Conservation (phyloP, 2,113 vertebrate genomes). For the Tenrec ecaudatus region DNA sequence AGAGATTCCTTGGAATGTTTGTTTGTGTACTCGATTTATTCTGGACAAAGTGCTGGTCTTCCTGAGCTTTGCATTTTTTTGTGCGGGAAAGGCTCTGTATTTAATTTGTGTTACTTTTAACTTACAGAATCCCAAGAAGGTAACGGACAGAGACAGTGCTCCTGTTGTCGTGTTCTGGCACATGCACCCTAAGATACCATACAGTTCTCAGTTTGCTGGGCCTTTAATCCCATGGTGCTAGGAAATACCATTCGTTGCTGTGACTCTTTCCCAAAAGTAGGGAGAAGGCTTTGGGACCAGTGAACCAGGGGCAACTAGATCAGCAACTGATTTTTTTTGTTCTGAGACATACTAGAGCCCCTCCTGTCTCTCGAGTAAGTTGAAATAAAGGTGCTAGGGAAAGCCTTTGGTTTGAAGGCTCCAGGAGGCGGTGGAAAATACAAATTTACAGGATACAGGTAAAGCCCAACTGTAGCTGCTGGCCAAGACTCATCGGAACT, state of each 20-base stretch:
- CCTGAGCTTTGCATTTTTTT: slow-evolving; percentile 50
- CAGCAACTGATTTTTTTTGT: slow-evolving; percentile 45
- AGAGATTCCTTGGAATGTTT: slow-evolving; percentile 24
- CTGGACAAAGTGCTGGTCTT: slow-evolving; percentile 67
- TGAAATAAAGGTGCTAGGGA: slow-evolving; percentile 69
- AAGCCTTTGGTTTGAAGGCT: slow-evolving; percentile 57
- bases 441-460: slow-evolving; percentile 41
- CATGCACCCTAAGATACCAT: slow-evolving; percentile 34
- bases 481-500: slow-evolving; percentile 64
- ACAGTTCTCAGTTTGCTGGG: slow-evolving; percentile 42
- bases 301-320: slow-evolving; percentile 28
- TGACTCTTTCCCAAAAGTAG: slow-evolving; percentile 45
- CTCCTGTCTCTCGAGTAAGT: slow-evolving; percentile 51
- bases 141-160: slow-evolving; percentile 49
- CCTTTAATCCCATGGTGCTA: slow-evolving; percentile 67
- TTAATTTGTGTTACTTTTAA: not conserved
- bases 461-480: slow-evolving; percentile 66
- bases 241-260: slow-evolving; percentile 48
- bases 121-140: slow-evolving; percentile 17
- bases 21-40: slow-evolving; percentile 34
- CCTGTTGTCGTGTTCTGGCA: slow-evolving; percentile 50
- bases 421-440: not conserved
- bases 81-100: slow-evolving; percentile 60
- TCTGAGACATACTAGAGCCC: slow-evolving; percentile 57
- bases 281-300: slow-evolving; percentile 43